Base-by-base conservation (phyloP, 2,113 vertebrate genomes). In the Xenopus borealis region DNA sequence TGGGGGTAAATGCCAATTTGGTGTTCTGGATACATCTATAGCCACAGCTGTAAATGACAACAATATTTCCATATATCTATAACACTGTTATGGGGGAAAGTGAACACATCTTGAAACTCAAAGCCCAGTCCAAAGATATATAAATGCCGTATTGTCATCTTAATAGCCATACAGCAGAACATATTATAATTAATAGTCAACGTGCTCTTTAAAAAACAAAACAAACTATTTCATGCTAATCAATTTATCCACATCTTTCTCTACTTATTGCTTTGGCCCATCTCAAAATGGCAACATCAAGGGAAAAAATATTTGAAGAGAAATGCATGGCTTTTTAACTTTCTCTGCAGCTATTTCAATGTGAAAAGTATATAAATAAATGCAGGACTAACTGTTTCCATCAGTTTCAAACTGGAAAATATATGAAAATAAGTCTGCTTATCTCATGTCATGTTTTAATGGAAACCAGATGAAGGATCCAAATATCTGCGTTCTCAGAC, bases 331-430 rank as follows among this genome's bases (percentile, higher is more conserved):
- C 7, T 16, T 58, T 58, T 58, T 19, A 58, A 58, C 58, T 61
- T 61, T 61, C 58, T 61, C 58, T 27, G 11, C 19, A 61, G 58
- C 58, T 20, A 27, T 61, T 61, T 61, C 8, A 12, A 23, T 61
- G 58, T 13, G 8, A 23, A 10, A 61, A 23, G 4, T 61, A 23
- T 23, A 61, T 61, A 61, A 61, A 61, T 61, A 61, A 18, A 61
- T 61, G 58, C 18, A 61, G 58, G 9, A 61, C 18, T 61, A 61
- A 61, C 27, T 61, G 58, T 61, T 61, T 61, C 58, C 58, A 61
- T 61, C 58, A 61, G 58, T 11, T 61, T 23, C 13, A 61, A 61
- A 61, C 58, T 61, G 58, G 58, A 27, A 61, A 61, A 20, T 61
- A 11, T 23, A 61, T 61, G 58, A 27, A 61, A 61, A 61, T 61